Conservation (phyloP, 1,140 invertebrate genomes). For the Aphaenogaster floridana region DNA sequence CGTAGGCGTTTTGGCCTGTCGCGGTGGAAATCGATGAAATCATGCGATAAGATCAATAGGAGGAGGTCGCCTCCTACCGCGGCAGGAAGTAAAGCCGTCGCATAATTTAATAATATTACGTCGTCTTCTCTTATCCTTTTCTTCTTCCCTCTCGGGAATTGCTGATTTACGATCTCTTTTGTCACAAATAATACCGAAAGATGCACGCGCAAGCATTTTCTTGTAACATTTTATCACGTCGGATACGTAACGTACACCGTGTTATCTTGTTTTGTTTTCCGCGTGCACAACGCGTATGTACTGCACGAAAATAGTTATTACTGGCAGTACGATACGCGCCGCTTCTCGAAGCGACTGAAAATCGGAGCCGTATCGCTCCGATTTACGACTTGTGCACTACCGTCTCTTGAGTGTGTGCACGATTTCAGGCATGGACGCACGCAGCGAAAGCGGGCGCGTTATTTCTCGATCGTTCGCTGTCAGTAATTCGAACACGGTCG, state of each 20-base stretch:
- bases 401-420: neutral
- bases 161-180: conserved; percentile 54
- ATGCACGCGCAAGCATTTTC: neutral
- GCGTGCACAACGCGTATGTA: neutral
- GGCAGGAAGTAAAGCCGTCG: conserved; percentile 57
- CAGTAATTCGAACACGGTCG: neutral
- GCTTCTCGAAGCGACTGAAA: neutral
- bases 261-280: conserved; percentile 46
- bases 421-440: conserved; percentile 34
- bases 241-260: conserved; percentile 16
- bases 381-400: conserved; percentile 16
- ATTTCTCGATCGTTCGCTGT: conserved; percentile 1
- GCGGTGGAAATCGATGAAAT: conserved; percentile 66
- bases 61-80: conserved; percentile 24
- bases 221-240: conserved; percentile 27
- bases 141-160: neutral
- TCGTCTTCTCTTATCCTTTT: neutral
- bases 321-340: neutral
- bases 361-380: conserved; percentile 10
- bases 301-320: conserved; percentile 51
- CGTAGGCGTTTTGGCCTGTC: conserved; percentile 65
- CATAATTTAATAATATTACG: conserved; percentile 70
- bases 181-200: neutral
- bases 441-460: conserved; percentile 5
- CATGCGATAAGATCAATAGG: conserved; percentile 63